These are phyloP conservation scores for Felis catus DNA, from an alignment of 2,113 vertebrate genomes.

Conservation along the genomic window F.catus_Fca126_mat1.0 CM031414.1:42704001-42704500, in stretches of 20 bases:
- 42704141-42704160: too few relatives aligned
- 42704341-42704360: neutral
- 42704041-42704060: accelerated
- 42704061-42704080: neutral
- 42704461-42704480: neutral
- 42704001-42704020: neutral
- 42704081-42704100: neutral
- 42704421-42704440: neutral
- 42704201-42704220: neutral
- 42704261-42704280: neutral
- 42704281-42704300: neutral
- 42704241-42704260: neutral
- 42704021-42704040: too few relatives aligned
- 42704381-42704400: neutral
- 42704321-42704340: neutral
- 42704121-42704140: neutral
- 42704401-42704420: neutral
- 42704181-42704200: neutral
- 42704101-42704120: neutral
- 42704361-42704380: neutral
- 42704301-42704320: neutral
- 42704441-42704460: neutral
- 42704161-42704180: neutral
- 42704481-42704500: neutral
- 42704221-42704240: neutral